These are phyloP conservation scores for Cynopterus brachyotis DNA, from an alignment of 2,113 vertebrate species.

Conservation along the genomic window DNA sequence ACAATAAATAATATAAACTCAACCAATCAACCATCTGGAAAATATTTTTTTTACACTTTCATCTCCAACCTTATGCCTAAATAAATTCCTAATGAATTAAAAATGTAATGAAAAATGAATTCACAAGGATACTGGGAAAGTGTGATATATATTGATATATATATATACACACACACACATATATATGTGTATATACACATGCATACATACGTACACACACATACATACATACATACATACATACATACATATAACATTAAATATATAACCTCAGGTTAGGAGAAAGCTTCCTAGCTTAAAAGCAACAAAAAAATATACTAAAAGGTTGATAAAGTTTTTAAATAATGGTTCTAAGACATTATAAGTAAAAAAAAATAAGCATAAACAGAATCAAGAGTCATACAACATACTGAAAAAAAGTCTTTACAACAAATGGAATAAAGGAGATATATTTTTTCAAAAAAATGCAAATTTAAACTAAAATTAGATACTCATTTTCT, in stretches of 20 bases:
- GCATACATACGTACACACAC: too few relatives aligned
- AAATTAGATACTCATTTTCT: constrained; percentile 32
- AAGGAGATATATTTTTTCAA: neutral
- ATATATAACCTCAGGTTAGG: neutral
- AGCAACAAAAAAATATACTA: neutral
- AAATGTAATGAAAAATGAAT: neutral
- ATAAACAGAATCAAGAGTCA: constrained; percentile 35
- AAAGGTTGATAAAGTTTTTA: neutral
- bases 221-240: too few relatives aligned
- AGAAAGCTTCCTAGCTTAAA: neutral
- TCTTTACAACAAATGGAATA: neutral
- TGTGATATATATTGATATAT: neutral
- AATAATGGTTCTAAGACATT: neutral
- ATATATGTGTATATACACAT: too few relatives aligned
- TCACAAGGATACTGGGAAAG: neutral
- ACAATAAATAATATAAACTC: constrained; percentile 1
- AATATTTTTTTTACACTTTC: neutral
- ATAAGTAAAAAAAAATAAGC: constrained; percentile 10
- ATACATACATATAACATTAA: too few relatives aligned
- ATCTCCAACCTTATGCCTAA: neutral
- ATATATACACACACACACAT: neutral
- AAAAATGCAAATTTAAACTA: constrained; percentile 15
- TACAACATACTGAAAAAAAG: neutral
- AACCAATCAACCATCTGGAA: constrained; percentile 14
- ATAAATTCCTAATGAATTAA: constrained; percentile 40